phyloP scores from a whole-genome alignment of 2,113 vertebrate genomes.

The Arothron firmamentum region DNA sequence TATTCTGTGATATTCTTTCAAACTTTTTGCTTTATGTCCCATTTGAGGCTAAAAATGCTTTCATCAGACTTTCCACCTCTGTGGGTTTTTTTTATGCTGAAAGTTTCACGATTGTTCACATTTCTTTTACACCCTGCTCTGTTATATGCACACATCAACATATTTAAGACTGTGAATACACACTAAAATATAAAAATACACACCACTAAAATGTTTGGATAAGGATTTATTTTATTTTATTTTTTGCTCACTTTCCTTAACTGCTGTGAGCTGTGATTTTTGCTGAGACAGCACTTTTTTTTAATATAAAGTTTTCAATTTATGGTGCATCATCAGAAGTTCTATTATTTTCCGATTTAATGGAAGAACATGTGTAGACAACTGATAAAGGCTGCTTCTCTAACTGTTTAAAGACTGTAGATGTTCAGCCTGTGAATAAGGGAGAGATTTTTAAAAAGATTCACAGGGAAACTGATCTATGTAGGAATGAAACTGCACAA shows the following conservation, averaged over 20 bases:
- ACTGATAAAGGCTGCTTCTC: background rate
- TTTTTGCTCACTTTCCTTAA: too few relatives aligned
- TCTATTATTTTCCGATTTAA: background rate
- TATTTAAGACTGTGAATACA: background rate
- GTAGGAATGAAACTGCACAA: too few relatives aligned
- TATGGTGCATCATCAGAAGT: background rate
- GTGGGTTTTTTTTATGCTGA: too few relatives aligned
- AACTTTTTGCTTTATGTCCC: constrained; percentile 2
- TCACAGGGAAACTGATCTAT: too few relatives aligned
- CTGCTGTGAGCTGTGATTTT: too few relatives aligned
- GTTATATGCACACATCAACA: background rate
- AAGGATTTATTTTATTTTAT: too few relatives aligned
- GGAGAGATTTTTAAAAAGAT: too few relatives aligned
- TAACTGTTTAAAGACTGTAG: background rate
- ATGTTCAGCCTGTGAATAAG: too few relatives aligned
- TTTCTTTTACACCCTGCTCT: constrained; percentile 1
- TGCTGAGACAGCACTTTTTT: too few relatives aligned
- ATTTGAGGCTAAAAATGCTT: constrained; percentile 9
- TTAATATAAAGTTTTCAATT: background rate
- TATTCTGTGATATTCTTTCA: background rate
- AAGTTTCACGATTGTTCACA: background rate
- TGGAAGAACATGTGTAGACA: background rate
- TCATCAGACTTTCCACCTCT: background rate
- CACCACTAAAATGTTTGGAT: background rate
- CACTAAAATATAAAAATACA: background rate